Base-by-base conservation (phyloP, 2,888 invertebrate species). In the Galeopsomyia nigrocyanea region DNA sequence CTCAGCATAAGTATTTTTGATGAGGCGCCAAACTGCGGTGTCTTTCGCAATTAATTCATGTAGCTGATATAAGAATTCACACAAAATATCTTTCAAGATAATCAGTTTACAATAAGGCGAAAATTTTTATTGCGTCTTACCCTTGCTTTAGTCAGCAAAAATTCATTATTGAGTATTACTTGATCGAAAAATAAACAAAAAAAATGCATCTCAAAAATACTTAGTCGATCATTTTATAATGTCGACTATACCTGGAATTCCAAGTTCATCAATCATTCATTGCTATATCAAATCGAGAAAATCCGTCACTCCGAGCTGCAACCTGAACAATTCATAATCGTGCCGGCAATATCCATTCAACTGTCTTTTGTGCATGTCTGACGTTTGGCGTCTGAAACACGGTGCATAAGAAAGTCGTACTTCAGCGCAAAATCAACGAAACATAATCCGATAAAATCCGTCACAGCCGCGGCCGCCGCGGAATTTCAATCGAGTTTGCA, bases 401-500 rank as follows among this genome's bases (percentile, higher is more conserved):
- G 50, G 19, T 66, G 71, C 63, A 71, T 66, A 71, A 61, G 65
- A 55, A 61, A 66, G 65, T 17, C 26, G 19, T n/a, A 49, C 22
- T 26, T 57, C 19, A 21, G 19, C 22, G 19, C 21, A 50, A 57
- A 69, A 69, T 69, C 57, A 19, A 55, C 46, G 55, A 60, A 55
- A 56, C 53, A 63, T 71, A 67, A 62, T 62, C 63, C 31, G 26
- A 71, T 71, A 70, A 53, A 58, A 64, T 14, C 51, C 46, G 47
- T 3, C 22, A n/a, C 31, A 31, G 14, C 7, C 5, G 17, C 51
- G 55, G 1, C 7, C 31, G 39, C 7, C 5, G 14, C 13, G 19
- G 9, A 39, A 39, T 19, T 53, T 66, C 31, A 64, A 65, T 66
- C 60, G 61, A 62, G 62, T 71, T 61, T 56, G 39, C 66, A 60